Evolutionary conservation across 2,888 invertebrate genomes (phyloP), one percentile per base, ranked within the genome.

Genomic region (Eucera pruinosa): DNA sequence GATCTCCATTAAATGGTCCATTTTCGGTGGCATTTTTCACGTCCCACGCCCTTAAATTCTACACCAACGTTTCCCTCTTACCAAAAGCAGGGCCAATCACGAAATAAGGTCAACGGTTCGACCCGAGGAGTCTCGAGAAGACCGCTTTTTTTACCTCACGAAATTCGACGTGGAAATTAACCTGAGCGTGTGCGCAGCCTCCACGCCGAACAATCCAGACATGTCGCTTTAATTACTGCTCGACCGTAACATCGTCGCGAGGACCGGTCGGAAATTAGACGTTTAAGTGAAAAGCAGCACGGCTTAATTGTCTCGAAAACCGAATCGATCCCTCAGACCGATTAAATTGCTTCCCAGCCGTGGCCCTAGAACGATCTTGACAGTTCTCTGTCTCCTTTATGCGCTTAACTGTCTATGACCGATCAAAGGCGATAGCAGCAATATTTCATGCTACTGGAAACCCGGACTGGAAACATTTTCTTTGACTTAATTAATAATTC

Each of bases 171-270:
- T 52, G 43, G 41, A 58, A 64, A 39, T 41, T 25, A 13, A 25
- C 62, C 2, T 15, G 20, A 20, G 18, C 55, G 33, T 27, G 11
- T 27, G 3, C n/a, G 20, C 48, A 2, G 11, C 23, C 13, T 5
- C 15, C 48, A 2, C 25, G 25, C 15, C 36, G 52, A 30, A 58
- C 57, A 58, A 43, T 58, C 52, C 36, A 11, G 30, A 74, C 64
- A 64, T 64, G 73, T 72, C 74, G 57, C 64, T 72, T 74, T 74
- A 72, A 74, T 74, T 74, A 62, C 58, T 48, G 55, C 25, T 55
- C 47, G 72, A 61, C 54, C 47, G 72, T 70, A 55, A 55, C 73
- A 57, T 62, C 48, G 71, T 47, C n/a, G 61, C 47, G 48, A 48
- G 61, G 48, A 7, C 55, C 41, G 45, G 13, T 57, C 71, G 41